A percentile compares a stretch with the other conserved stretches of the same genome.
These are phyloP conservation scores for Tuta absoluta DNA, from an alignment of 2,888 invertebrate species.

Conservation along the genomic window DNA sequence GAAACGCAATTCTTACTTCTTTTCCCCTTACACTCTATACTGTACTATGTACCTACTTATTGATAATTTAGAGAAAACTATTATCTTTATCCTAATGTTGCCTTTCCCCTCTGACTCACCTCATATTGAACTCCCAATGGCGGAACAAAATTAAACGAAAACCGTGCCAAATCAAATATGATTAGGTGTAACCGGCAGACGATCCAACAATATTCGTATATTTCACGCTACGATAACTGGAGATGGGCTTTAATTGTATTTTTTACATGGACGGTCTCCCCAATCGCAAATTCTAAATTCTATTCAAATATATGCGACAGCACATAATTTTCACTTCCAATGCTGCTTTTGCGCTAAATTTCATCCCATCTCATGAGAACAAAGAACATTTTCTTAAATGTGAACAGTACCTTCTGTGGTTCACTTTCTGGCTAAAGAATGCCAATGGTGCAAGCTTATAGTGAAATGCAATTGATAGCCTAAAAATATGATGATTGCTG, in stretches of 20 bases:
- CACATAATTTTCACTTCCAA: background rate
- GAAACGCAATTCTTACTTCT: too few relatives aligned
- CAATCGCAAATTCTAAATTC: background rate
- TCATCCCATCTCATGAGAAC: too few relatives aligned
- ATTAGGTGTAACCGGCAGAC: constrained; percentile 18
- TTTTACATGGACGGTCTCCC: constrained; percentile 62
- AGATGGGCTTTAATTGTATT: constrained; percentile 65
- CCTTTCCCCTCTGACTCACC: background rate
- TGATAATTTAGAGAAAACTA: too few relatives aligned
- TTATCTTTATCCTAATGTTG: too few relatives aligned
- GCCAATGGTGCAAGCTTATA: too few relatives aligned
- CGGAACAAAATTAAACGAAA: constrained; percentile 19
- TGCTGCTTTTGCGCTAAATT: background rate
- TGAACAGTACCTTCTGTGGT: too few relatives aligned
- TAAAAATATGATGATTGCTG: too few relatives aligned
- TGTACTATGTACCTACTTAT: too few relatives aligned
- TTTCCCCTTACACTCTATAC: too few relatives aligned
- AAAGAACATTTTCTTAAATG: too few relatives aligned
- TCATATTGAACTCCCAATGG: background rate
- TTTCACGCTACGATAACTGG: constrained; percentile 61
- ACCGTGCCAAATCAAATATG: constrained; percentile 21
- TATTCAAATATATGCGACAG: background rate
- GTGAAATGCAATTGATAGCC: too few relatives aligned
- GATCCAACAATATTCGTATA: constrained; percentile 59
- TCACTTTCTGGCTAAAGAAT: too few relatives aligned